Evolutionary conservation across 2,113 vertebrate genomes (phyloP), one percentile per base, ranked within the genome.

Genomic region (Oxygymnocypris stewartii): DNA sequence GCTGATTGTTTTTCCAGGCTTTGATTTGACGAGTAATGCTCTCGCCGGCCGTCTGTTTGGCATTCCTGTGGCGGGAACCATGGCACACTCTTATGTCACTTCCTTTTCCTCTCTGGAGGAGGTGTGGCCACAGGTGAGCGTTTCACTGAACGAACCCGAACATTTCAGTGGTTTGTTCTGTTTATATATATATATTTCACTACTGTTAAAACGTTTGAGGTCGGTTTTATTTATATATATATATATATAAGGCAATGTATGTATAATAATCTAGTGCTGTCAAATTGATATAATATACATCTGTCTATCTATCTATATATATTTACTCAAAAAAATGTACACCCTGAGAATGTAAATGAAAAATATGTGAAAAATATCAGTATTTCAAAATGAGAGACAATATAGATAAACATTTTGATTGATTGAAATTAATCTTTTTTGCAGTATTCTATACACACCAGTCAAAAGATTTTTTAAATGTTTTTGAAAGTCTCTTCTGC

Each of bases 1-100:
- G 4, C 25, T 11, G 44, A 57, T n/a, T 54, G 10, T 42, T 28
- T 74, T 10, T 35, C 0, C 90, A 99, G 98, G 98, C 35, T 99
- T 99, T 0, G 96, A 99, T 67, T 87, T 91, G 86, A 97, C 95
- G 91, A 98, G 97, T 89, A 99, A 99, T 6, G 91, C 97, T 67
- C 95, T 97, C 67, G 97, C 98, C 0, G 97, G 97, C 9, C 96
- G 96, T 88, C 95, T 97, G 76, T 97, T 95, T 0, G 96, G 96
- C 1, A 95, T 99, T 75, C 97, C 97, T 0, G 94, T 97, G 57
- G 88, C 94, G 0, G 97, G 97, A 8, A 98, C 97, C 20, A 91
- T 98, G 86, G 97, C 97, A 0, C 98, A 99, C 87, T 99, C 97
- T 2, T 99, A 95, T 1, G 80, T 99, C 93, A 96, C 97, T 23